Evolutionary conservation across 2,888 invertebrate species (phyloP), one percentile per base, ranked within the genome.

Genomic region (Acronicta psi): DNA sequence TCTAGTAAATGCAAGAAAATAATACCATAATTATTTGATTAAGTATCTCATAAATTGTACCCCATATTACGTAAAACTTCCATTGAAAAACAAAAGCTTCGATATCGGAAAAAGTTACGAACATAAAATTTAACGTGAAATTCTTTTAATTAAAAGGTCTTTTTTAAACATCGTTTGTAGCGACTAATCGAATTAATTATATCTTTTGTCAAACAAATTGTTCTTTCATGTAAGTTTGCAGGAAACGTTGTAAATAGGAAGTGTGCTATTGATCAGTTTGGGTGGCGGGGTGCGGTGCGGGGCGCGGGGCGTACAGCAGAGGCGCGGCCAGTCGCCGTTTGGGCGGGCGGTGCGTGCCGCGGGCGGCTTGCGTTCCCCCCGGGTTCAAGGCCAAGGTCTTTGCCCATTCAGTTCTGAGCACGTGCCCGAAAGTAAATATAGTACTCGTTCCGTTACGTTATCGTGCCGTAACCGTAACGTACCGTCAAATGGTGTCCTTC

Each of bases 401-500:
- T 80, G 86, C 91, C 89, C 93, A 94, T 94, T 94, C 91, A 94
- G 82, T 79, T 86, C 86, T 75, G 86, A 89, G 88, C 93, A 93
- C 93, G 93, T 93, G 93, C 88, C 90, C 85, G 83, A 90, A 92
- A 91, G 92, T 93, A 93, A 93, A 93, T 92, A 93, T 92, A 91
- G 91, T 91, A 91, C 88, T 85, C 84, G 81, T 80, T 81, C 82
- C 74, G 87, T 90, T 89, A 89, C 89, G 86, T 84, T 84, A 86
- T 80, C 81, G 77, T 76, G 80, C 77, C 80, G 86, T 86, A 84
- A 86, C 77, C 80, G 86, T 86, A 84, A 86, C 82, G 76, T 79
- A 73, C 73, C 72, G 71, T 73, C 59, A 62, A 71, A 55, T 58
- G 59, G 54, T 63, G 69, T 72, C 70, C 62, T 77, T 70, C 46